Evolutionary conservation across 2,888 invertebrate genomes (phyloP), one percentile per base, ranked within the genome.

Genomic region (Autographa pulchrina): DNA sequence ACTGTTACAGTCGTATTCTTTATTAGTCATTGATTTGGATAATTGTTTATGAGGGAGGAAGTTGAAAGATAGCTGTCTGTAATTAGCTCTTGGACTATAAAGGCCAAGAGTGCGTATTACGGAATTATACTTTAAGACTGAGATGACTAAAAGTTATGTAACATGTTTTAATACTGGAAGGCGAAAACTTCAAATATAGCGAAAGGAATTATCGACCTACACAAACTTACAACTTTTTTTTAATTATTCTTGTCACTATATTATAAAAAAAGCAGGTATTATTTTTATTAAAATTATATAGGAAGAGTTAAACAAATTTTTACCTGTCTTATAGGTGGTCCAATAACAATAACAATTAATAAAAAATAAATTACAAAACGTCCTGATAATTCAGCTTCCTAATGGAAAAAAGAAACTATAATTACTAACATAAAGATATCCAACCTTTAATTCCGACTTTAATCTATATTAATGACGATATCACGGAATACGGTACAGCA

Each of bases 21-120:
- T 68, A 79, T 67, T 66, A 38, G 9, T 38, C 32, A n/a, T 59
- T 74, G 62, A 74, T 64, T 65, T 35, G 9, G 32, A 3, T 18
- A 14, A n/a, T 31, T 16, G n/a, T 35, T 63, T 65, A 9, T 62
- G 31, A 6, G 18, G 0, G 0, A 9, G 14, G 38, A 0, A 41
- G 65, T n/a, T 48, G 48, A 7, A 7, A 48, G 14, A 41, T 4
- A 43, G 43, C 3, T 43, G 43, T 5, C 5, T 16, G 16, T 43
- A 43, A 43, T 43, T 16, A 43, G 9, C 3, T 41, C 41, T 41
- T 41, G 14, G 38, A 38, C 38, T 38, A 38, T 38, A 9, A 7
- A 38, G 38, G 11, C 38, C 38, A 38, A 14, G 14, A 14, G 7
- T 14, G 41, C 41, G 16, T 14, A 43, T 43, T 16, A 43, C 14